phyloP scores from a whole-genome alignment of 2,888 invertebrate species.

The Griposia aprilina region DNA sequence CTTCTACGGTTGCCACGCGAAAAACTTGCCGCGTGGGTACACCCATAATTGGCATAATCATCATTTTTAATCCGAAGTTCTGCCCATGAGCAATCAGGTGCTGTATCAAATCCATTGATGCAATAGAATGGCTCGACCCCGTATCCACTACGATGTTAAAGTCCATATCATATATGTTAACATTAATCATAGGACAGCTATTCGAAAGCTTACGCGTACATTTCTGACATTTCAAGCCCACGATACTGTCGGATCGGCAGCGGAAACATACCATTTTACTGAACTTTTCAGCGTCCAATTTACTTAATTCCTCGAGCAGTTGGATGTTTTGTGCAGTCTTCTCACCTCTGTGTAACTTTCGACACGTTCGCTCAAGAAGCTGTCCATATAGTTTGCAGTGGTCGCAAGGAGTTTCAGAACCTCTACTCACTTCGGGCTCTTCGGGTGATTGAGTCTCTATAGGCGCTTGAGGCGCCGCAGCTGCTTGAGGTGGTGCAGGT shows the following conservation, averaged over 20 bases:
- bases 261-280: conserved; percentile 22
- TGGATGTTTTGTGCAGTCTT: not conserved
- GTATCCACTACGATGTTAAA: conserved; percentile 38
- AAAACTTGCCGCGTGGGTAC: not conserved
- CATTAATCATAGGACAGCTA: conserved; percentile 12
- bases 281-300: not conserved
- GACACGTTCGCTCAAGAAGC: conserved; percentile 28
- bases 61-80: not conserved
- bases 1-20: conserved; percentile 14
- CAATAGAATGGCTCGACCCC: conserved; percentile 22
- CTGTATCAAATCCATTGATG: not conserved
- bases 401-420: conserved; percentile 10
- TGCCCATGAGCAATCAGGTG: conserved; percentile 15
- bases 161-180: conserved; percentile 13
- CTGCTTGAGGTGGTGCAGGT: no score
- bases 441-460: not conserved
- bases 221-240: conserved; percentile 11
- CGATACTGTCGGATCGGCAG: conserved; percentile 22
- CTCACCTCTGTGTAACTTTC: conserved; percentile 21
- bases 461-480: not conserved
- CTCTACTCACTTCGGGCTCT: not conserved
- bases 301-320: not conserved
- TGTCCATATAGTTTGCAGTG: conserved; percentile 18
- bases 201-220: not conserved
- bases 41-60: not conserved